Evolutionary conservation across 2,888 invertebrate genomes (phyloP).

Genomic region (Apamea crenata): DNA sequence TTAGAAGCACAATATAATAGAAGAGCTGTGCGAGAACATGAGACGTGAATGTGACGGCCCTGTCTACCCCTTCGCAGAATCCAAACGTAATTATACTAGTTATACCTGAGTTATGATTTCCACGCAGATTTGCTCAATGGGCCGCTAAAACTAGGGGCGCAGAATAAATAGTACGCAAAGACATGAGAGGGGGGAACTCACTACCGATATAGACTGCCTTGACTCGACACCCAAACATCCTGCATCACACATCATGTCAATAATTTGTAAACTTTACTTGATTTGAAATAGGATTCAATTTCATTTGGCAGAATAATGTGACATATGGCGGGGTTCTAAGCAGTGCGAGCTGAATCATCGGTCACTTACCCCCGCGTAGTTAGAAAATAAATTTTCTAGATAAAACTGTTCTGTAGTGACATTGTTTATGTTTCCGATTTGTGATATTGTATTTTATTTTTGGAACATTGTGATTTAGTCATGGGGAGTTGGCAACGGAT

Average conservation of each 20-base stretch:
- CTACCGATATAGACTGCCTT: conserved; percentile 79
- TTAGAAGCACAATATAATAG: background rate
- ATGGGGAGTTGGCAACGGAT: conserved; percentile 18
- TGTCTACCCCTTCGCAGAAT: conserved; percentile 5
- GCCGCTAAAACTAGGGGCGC: conserved; percentile 75
- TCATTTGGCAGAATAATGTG: conserved; percentile 20
- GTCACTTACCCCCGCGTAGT: conserved; percentile 84
- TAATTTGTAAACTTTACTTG: conserved; percentile 13
- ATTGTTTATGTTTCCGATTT: conserved; percentile 65
- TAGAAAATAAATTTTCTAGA: conserved; percentile 79
- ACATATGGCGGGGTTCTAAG: conserved; percentile 40
- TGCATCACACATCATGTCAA: conserved; percentile 1
- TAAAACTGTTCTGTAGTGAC: conserved; percentile 64
- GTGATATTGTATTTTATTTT: conserved; percentile 39
- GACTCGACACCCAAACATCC: conserved; percentile 27
- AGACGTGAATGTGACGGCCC: background rate
- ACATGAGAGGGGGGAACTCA: conserved; percentile 70
- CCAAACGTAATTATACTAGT: background rate
- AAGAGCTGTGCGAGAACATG: background rate
- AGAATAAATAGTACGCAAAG: conserved; percentile 81
- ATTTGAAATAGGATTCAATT: conserved; percentile 30
- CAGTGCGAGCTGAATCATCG: conserved; percentile 78
- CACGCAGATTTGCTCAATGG: conserved; percentile 77
- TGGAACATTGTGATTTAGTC: conserved; percentile 14
- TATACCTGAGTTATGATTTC: conserved; percentile 66